Evolutionary conservation across 2,888 invertebrate species (phyloP), one percentile per base, ranked within the genome.

Genomic region (Drosophila tripunctata): DNA sequence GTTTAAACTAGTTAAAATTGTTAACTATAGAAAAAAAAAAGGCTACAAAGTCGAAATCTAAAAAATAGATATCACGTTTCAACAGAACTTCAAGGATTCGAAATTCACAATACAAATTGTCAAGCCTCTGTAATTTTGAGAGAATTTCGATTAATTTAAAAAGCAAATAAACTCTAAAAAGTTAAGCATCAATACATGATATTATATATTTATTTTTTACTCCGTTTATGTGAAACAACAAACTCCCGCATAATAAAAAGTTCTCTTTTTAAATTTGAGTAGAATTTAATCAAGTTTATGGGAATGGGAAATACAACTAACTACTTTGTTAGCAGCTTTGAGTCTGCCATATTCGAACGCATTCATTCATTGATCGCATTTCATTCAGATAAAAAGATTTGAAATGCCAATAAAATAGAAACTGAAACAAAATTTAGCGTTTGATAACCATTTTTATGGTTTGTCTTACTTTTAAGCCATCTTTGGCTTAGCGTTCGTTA

Each of bases 401-500:
- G 6, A 47, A 47, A 21, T 21, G 8, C 15, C 14, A 21, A 40
- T 38, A 51, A 24, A 35, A 24, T 7, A 27, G 24, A 27, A 8
- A 27, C 10, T 3, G 27, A 27, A 3, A 3, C 8, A 27, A 27
- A 36, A 24, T 22, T 14, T 24, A 33, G 24, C 36, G 38, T 38
- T 50, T 38, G 36, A 51, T 51, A 30, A 40, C 19, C 0, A 40
- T 40, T 38, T 51, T 51, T 27, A 30, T 30, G 6, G 36, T n/a
- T 38, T 27, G n/a, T 36, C 48, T 35, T 22, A 22, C 22, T 4
- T 22, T 30, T 15, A 30, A n/a, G 48, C 33, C 22, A 54, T 38
- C 43, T 56, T 47, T 47, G 62, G 35, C 27, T 55, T 44, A 55
- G 30, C 31, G 52, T 30, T 52, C 47, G 51, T 52, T 50, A 47